phyloP scores from a whole-genome alignment of 2,888 invertebrate genomes.

The Tenthredo scrophulariae region DNA sequence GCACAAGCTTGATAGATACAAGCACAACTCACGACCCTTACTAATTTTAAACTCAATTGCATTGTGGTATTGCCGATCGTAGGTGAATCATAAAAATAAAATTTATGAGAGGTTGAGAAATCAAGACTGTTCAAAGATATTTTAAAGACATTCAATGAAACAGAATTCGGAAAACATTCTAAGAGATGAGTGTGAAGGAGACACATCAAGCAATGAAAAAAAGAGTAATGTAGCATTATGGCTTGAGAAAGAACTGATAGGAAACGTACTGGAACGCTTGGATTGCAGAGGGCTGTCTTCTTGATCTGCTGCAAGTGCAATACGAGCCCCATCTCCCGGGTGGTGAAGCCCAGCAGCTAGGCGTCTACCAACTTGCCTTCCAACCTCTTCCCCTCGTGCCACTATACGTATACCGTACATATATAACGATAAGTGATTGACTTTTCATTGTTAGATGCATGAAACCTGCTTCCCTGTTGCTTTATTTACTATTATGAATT shows the following conservation, averaged over 20 bases:
- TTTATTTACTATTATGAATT: not conserved
- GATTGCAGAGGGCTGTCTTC: constrained; percentile 92
- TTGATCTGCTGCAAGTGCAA: constrained; percentile 83
- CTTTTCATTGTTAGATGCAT: constrained; percentile 26
- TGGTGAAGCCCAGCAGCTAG: constrained; percentile 80
- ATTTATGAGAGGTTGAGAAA: not conserved
- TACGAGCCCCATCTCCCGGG: constrained; percentile 79
- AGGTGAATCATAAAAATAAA: not conserved
- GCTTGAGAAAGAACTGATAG: constrained; percentile 52
- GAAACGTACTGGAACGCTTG: constrained; percentile 91
- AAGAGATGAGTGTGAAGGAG: not conserved
- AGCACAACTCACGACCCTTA: not conserved
- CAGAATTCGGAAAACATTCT: not conserved
- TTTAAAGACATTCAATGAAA: not conserved
- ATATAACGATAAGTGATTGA: constrained; percentile 43
- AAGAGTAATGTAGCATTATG: constrained; percentile 27
- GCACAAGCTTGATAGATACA: not conserved
- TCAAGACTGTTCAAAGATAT: not conserved
- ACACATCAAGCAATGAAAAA: constrained; percentile 28
- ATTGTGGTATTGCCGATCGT: not conserved
- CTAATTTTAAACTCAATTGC: not conserved
- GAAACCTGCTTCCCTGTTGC: not conserved
- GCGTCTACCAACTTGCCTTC: constrained; percentile 79
- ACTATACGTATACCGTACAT: constrained; percentile 70
- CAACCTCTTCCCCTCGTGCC: constrained; percentile 78